Conservation (phyloP, 2,888 invertebrate species). For the Barypeithes pellucidus region DNA sequence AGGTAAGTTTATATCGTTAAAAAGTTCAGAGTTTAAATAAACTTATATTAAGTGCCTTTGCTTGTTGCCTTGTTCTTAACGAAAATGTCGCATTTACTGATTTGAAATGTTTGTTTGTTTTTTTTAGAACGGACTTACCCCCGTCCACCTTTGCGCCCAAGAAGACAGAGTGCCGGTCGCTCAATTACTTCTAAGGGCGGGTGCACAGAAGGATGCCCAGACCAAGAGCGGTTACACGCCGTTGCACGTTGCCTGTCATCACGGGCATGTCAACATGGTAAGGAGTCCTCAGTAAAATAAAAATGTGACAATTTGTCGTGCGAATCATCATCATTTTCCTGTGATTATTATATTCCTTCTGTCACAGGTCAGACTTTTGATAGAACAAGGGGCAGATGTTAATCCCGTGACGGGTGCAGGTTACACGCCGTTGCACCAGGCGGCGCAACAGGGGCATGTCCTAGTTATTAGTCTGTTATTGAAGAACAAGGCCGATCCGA, state of each 20-base stretch:
- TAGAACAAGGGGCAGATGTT: constrained; percentile 92
- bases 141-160: constrained; percentile 95
- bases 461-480: constrained; percentile 93
- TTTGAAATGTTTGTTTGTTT: too few species aligned
- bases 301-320: too few species aligned
- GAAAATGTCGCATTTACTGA: too few species aligned
- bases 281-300: neutral
- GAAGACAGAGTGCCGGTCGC: constrained; percentile 94
- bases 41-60: neutral
- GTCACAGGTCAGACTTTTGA: constrained; percentile 75
- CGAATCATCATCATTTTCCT: too few species aligned
- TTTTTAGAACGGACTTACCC: constrained; percentile 87
- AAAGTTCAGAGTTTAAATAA: neutral
- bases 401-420: constrained; percentile 85
- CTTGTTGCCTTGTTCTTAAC: too few species aligned
- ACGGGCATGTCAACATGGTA: constrained; percentile 95
- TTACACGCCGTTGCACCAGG: constrained; percentile 97
- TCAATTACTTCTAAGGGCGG: constrained; percentile 83
- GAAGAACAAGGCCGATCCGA: constrained; percentile 95
- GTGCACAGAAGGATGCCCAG: constrained; percentile 81
- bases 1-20: constrained; percentile 73
- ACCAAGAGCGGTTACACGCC: constrained; percentile 95
- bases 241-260: constrained; percentile 96
- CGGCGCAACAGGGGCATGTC: constrained; percentile 95
- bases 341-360: too few species aligned